These are phyloP conservation scores for Archivesica marissinica DNA, from an alignment of 1,140 invertebrate species.

Conservation along the genomic window DNA sequence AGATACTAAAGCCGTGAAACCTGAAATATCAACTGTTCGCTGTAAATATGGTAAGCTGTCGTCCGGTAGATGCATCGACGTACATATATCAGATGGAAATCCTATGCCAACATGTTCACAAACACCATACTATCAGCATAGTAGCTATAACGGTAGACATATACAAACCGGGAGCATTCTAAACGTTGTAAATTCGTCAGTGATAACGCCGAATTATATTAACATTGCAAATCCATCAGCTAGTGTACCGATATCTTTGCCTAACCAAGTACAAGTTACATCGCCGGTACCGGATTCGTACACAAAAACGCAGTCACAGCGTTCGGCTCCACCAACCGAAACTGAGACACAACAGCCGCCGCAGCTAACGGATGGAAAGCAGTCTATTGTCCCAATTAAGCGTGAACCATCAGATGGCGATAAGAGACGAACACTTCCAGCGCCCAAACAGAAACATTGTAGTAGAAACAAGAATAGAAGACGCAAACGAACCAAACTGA, in stretches of 20 bases:
- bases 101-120: neutral
- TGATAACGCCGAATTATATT: neutral
- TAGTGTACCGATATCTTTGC: neutral
- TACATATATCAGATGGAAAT: neutral
- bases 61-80: neutral
- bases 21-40: neutral
- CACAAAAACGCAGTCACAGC: neutral
- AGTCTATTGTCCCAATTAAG: neutral
- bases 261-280: too few species aligned
- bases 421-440: conserved; percentile 9
- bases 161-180: neutral
- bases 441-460: conserved; percentile 21
- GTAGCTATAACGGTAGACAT: neutral
- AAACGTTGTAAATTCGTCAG: neutral
- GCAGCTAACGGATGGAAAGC: neutral
- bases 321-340: neutral
- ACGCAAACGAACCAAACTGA: neutral
- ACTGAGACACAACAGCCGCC: neutral
- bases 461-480: conserved; percentile 9
- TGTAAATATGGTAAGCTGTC: neutral
- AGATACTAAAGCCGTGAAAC: neutral
- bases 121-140: neutral
- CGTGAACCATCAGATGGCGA: neutral
- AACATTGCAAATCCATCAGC: neutral
- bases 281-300: neutral